These are phyloP conservation scores for Heliconius ismenius DNA, from an alignment of 2,888 invertebrate species.

Conservation along the genomic window DNA sequence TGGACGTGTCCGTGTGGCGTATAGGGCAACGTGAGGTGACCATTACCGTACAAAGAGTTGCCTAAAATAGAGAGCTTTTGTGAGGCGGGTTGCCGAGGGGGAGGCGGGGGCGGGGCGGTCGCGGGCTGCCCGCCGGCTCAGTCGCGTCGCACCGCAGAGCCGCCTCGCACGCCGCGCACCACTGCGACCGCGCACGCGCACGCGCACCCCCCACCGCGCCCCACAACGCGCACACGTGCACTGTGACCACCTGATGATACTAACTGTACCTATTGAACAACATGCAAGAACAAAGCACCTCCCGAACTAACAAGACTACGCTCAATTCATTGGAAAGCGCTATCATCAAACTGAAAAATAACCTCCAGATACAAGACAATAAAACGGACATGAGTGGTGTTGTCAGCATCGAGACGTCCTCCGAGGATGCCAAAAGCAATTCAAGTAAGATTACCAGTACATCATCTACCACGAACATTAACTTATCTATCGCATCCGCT, in stretches of 20 bases:
- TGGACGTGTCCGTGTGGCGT: conserved; percentile 78
- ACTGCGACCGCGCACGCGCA: conserved; percentile 69
- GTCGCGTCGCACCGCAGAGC: conserved; percentile 77
- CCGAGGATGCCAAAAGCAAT: conserved; percentile 64
- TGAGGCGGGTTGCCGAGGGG: conserved; percentile 74
- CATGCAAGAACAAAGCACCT: conserved; percentile 80
- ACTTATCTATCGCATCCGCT: conserved; percentile 82
- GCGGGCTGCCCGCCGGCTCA: conserved; percentile 76
- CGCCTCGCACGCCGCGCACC: conserved; percentile 73
- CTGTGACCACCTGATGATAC: conserved; percentile 51
- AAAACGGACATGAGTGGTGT: conserved; percentile 73
- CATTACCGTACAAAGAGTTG: conserved; percentile 82
- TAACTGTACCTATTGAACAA: conserved; percentile 47
- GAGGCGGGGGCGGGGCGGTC: conserved; percentile 79
- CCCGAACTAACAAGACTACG: conserved; percentile 73
- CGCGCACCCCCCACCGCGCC: conserved; percentile 62
- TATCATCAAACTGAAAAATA: conserved; percentile 79
- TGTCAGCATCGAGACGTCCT: conserved; percentile 65
- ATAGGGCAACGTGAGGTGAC: conserved; percentile 79
- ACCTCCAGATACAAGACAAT: conserved; percentile 77
- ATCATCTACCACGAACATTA: conserved; percentile 66
- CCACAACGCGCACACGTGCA: conserved; percentile 63
- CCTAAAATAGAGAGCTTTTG: conserved; percentile 83
- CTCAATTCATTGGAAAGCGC: conserved; percentile 79
- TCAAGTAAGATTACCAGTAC: conserved; percentile 75